Base-by-base conservation (phyloP, 2,888 invertebrate genomes). In the Acronicta aceris region DNA sequence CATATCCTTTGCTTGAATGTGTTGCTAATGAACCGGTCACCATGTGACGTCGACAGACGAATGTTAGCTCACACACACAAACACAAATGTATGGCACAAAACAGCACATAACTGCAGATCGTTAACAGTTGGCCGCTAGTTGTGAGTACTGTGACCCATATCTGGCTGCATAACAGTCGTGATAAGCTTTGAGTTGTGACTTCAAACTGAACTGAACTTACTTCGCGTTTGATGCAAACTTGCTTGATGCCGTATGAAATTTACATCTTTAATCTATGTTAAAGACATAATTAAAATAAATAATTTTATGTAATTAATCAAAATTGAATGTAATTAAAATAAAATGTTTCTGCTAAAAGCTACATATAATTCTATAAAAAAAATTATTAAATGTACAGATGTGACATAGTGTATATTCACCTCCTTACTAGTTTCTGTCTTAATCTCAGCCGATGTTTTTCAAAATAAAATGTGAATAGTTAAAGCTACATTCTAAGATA, bases 111-210 rank as follows among this genome's bases (percentile, higher is more conserved):
- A 51, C 38, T 36, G 42, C 15, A 70, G 47, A 66, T 70, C 51
- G 66, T 64, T 66, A 71, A 71, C 57, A 64, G 48, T 64, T 52
- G 30, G 40, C 38, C 47, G 5, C 66, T 58, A 65, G 58, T 57
- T 71, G 30, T 52, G 48, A 64, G 65, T 36, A 58, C 67, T 65
- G 65, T 71, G 67, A 68, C 72, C 67, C 40, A 67, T 65, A 71
- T 68, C 50, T 65, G 47, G 46, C 40, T 48, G n/a, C 50, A 65
- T 65, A 65, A 41, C 58, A 27, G 27, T 50, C 49, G 52, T 54
- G 67, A 71, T 68, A 68, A 71, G 59, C 46, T 36, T 27, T 52
- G 72, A 65, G 59, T 67, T 59, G 66, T 67, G 46, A 65, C 67
- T 67, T 50, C 49, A 53, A 50, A 67, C 52, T 65, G 58, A 71